A percentile compares a stretch with the other conserved stretches of the same genome.
Conservation (phyloP, 2,113 vertebrate genomes). For the Varanus salvator region DNA sequence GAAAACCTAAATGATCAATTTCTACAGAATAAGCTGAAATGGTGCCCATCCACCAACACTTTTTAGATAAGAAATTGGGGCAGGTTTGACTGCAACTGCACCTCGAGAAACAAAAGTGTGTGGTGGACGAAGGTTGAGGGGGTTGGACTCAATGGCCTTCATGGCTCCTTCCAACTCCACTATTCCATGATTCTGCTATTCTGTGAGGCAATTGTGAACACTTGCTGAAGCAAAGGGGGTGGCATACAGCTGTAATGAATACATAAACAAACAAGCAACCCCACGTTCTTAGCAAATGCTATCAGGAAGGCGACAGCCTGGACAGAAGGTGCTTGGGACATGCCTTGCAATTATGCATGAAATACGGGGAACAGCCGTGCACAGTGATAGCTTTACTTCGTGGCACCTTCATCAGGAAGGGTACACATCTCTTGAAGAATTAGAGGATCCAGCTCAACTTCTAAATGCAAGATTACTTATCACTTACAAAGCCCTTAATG, state of each 20-base stretch:
- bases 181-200: too few relatives aligned
- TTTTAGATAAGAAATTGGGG: neutral
- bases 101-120: neutral
- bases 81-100: neutral
- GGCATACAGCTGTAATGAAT: too few relatives aligned
- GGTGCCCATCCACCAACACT: neutral
- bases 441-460: neutral
- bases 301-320: neutral
- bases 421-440: neutral
- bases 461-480: neutral
- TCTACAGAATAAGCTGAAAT: neutral
- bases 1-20: neutral
- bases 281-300: too few relatives aligned
- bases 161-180: too few relatives aligned
- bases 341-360: neutral
- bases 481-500: too few relatives aligned
- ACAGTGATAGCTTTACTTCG: neutral
- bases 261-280: too few relatives aligned
- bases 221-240: too few relatives aligned
- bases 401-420: neutral
- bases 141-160: too few relatives aligned
- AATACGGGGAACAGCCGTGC: neutral
- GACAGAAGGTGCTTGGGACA: too few relatives aligned
- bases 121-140: too few relatives aligned
- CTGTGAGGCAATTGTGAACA: too few relatives aligned